These are phyloP conservation scores for Pomatorhinus ruficollis DNA, from an alignment of 2,113 vertebrate species.

Conservation along the genomic window DNA sequence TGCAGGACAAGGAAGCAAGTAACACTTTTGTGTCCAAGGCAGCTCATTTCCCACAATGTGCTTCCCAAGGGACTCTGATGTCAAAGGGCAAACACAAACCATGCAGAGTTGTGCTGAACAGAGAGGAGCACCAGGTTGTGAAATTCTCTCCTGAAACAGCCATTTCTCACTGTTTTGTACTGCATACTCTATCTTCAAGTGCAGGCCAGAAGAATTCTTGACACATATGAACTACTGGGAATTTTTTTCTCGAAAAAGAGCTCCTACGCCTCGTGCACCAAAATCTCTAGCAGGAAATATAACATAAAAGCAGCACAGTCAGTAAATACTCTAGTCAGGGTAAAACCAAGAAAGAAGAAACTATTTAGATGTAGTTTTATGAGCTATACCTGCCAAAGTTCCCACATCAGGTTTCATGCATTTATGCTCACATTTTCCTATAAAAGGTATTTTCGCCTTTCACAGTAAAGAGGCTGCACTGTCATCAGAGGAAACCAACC, in stretches of 20 bases:
- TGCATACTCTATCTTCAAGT: not conserved
- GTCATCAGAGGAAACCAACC: not conserved
- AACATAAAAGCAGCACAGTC: not conserved
- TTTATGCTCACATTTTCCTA: conserved; percentile 39
- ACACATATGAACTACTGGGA: not conserved
- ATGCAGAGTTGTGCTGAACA: not conserved
- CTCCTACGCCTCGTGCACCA: not conserved
- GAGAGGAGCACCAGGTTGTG: not conserved
- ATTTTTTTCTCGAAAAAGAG: not conserved
- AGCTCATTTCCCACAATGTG: not conserved
- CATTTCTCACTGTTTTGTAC: not conserved
- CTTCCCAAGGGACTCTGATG: not conserved
- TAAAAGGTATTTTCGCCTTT: not conserved
- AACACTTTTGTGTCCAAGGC: not conserved
- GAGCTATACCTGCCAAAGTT: not conserved
- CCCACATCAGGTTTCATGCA: not conserved
- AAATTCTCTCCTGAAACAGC: not conserved
- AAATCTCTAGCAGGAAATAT: not conserved
- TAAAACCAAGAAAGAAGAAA: conserved; percentile 33
- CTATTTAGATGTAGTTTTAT: not conserved
- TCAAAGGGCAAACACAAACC: not conserved
- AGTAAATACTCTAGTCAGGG: not conserved
- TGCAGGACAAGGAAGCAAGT: not conserved
- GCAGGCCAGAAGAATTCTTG: not conserved
- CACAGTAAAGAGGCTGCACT: not conserved